Conservation (phyloP, 2,888 invertebrate genomes). For the Acholoe squamosa region DNA sequence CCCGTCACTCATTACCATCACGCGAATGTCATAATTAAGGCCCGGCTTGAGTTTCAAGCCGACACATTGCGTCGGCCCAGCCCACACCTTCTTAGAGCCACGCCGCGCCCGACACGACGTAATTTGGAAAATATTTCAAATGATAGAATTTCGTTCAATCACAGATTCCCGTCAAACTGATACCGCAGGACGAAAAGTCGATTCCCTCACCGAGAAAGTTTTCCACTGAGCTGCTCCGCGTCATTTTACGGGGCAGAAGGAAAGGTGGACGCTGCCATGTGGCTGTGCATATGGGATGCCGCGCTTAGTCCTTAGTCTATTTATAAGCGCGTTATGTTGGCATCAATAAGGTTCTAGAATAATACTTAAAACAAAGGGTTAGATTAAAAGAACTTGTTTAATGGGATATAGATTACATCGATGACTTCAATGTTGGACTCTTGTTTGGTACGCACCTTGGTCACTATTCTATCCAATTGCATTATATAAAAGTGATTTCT, state of each 20-base stretch:
- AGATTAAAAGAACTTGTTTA: too few species aligned
- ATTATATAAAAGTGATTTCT: too few species aligned
- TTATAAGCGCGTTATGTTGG: too few species aligned
- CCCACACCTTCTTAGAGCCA: not conserved
- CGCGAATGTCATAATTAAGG: slow-evolving; percentile 44
- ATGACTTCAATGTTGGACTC: too few species aligned
- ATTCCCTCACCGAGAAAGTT: not conserved
- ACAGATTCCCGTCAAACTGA: slow-evolving; percentile 26
- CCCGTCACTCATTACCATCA: slow-evolving; percentile 53
- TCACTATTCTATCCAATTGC: too few species aligned
- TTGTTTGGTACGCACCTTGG: too few species aligned
- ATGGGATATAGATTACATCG: too few species aligned
- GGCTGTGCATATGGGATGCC: too few species aligned
- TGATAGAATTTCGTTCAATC: slow-evolving; percentile 57
- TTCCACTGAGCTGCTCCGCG: not conserved
- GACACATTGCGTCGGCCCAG: not conserved
- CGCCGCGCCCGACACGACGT: not conserved
- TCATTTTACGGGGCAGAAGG: not conserved
- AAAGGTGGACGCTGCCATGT: not conserved
- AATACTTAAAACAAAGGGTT: too few species aligned
- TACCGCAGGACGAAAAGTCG: slow-evolving; percentile 16
- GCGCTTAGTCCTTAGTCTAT: too few species aligned
- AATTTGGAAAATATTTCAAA: slow-evolving; percentile 56
- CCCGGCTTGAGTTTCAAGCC: slow-evolving; percentile 20
- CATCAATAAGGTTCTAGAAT: too few species aligned